Base-by-base conservation (phyloP, 1,140 invertebrate genomes). In the Pseudomyrmex concolor region DNA sequence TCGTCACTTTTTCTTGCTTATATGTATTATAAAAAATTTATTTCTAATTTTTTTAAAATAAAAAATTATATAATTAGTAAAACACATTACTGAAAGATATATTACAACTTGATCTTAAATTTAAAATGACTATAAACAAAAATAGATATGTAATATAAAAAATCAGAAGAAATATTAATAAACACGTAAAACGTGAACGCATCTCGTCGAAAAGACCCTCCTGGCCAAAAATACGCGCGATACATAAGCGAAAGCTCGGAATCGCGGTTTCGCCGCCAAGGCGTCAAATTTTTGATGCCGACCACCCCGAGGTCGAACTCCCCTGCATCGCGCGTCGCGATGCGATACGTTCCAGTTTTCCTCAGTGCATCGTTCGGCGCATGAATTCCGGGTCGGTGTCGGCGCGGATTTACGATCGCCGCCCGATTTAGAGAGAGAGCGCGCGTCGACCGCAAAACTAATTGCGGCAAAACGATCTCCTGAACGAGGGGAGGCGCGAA, bases 391-490 rank as follows among this genome's bases (percentile, higher is more conserved):
- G 81, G 84, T 72, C 86, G 70, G 59, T 73, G 82, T 86, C 86
- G 71, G 48, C 68, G 72, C 68, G 83, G 74, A 90, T 90, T 90
- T 89, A 90, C 89, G 89, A 90, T 89, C 83, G 84, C 57, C 57
- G 85, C 84, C 62, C 85, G 84, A 90, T 89, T 88, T 89, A 91
- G 88, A 87, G 84, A 34, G 25, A 34, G 50, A 74, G 64, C 84
- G 59, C 84, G 59, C 68, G 63, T 67, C 67, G 81, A 50, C 67
- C 76, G 78, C 78, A 60, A 80, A 89, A 90, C 86, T 91, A 91
- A 91, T 91, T 91, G 85, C 89, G 87, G 87, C 89, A 89, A 91
- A 91, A 91, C 89, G 89, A 89, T 90, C 84, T 83, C 67, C 63
- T 74, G 72, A 19, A 50, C 64, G 60, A 55, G 62, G 13, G 55